Percentiles rank a stretch among this genome's conserved stretches.
Evolutionary conservation across 2,797 vertebrate species (phyloP).

Genomic region (Takifugu rubripes): DNA sequence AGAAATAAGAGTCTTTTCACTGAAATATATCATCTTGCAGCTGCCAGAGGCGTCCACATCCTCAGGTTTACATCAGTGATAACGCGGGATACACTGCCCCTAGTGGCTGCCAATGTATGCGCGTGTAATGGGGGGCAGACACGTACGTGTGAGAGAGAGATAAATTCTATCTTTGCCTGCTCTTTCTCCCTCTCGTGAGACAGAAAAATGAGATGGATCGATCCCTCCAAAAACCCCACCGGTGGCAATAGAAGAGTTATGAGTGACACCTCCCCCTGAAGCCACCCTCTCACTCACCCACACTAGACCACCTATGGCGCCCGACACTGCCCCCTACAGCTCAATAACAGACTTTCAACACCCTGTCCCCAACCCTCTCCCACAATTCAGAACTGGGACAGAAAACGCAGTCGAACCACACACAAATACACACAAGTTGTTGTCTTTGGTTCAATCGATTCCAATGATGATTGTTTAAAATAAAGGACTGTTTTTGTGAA

Average conservation of each 20-base stretch:
- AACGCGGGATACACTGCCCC: constrained; percentile 39
- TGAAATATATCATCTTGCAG: constrained; percentile 24
- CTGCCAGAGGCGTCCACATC: constrained; percentile 21
- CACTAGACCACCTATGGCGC: constrained; percentile 17
- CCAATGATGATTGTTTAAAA: too few relatives aligned
- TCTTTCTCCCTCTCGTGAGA: constrained; percentile 29
- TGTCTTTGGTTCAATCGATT: neutral
- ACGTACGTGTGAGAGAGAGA: neutral
- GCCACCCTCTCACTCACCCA: neutral
- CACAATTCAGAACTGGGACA: neutral
- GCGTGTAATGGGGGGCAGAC: neutral
- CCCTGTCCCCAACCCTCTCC: too few relatives aligned
- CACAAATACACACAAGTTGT: neutral
- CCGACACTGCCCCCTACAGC: constrained; percentile 47
- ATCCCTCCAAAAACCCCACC: constrained; percentile 30
- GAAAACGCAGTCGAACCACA: neutral
- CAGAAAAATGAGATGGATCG: constrained; percentile 40
- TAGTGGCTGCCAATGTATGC: constrained; percentile 17
- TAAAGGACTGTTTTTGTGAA: neutral
- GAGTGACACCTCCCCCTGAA: neutral
- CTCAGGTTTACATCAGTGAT: constrained; percentile 4
- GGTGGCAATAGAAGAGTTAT: constrained; percentile 31
- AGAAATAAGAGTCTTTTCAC: constrained; percentile 30
- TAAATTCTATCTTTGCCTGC: constrained; percentile 29
- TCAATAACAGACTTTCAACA: constrained; percentile 14